Evolutionary conservation across 2,113 vertebrate species (phyloP), one percentile per base, ranked within the genome.

Genomic region (Hippocampus mohnikei): DNA sequence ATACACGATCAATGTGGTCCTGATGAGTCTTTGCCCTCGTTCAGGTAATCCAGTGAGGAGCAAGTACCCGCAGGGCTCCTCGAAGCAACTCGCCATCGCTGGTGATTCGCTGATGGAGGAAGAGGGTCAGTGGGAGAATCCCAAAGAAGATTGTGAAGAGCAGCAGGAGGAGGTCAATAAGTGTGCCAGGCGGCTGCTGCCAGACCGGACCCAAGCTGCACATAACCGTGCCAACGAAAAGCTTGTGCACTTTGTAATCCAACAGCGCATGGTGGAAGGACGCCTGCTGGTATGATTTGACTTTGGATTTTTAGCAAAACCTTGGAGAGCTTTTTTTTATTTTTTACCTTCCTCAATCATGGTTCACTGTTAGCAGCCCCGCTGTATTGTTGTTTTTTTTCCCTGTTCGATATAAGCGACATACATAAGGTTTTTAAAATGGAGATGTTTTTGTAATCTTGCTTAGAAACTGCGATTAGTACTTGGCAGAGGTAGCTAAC

Each of bases 161-260:
- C 11, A 90, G 67, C 9, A 90, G 74, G 12, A 89, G 66, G 44
- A 93, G 79, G n/a, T 81, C 48, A 46, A 52, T 50, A 74, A 62
- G 46, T 73, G 74, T 15, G 79, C 70, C 9, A 93, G 91, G 84
- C 96, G 95, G 48, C 84, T 95, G 12, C 92, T 99, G 21, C 97
- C 96, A 0, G 97, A 99, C 70, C 91, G 97, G 18, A 92, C 89
- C 2, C 92, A 92, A 55, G 92, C 96, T 0, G 95, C 95, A 53
- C 91, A 96, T 23, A 94, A 96, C 77, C 92, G 91, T 0, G 96
- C 94, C 3, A 98, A 97, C 71, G 87, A 94, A 67, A 95, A 93
- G 62, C 89, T 99, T 0, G 95, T 98, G 41, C 87, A 96, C 70
- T 98, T 94, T 59, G 97, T 98, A 0, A 93, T 98, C 16, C 94